Evolutionary conservation across 1,140 invertebrate species (phyloP).

Genomic region (Bombus waltoni): DNA sequence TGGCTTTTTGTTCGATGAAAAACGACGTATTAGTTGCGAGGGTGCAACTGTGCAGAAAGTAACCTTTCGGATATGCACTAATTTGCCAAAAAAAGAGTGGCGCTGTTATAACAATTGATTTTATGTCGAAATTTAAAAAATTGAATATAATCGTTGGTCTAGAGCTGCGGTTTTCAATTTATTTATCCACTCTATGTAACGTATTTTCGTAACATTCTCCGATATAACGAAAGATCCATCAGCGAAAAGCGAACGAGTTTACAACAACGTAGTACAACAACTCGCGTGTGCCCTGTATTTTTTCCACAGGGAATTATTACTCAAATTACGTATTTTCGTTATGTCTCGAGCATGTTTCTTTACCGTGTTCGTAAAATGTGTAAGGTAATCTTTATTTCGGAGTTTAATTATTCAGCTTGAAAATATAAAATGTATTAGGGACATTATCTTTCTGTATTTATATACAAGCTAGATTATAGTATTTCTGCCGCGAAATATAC

Average conservation of each 20-base stretch:
- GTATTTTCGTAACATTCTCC: not conserved
- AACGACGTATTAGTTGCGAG: constrained; percentile 12
- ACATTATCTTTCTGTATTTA: not conserved
- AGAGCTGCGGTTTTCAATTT: not conserved
- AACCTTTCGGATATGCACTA: not conserved
- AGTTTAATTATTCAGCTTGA: too few species aligned
- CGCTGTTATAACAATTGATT: not conserved
- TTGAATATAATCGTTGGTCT: not conserved
- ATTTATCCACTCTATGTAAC: not conserved
- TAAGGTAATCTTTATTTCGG: not conserved
- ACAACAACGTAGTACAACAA: not conserved
- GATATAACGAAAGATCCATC: not conserved
- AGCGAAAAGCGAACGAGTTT: too few species aligned
- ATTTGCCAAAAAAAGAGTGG: not conserved
- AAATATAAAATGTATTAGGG: not conserved
- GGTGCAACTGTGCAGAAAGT: not conserved
- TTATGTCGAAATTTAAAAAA: not conserved
- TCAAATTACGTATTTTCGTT: not conserved
- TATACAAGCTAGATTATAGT: not conserved
- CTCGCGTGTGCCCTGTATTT: not conserved
- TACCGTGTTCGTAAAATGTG: not conserved
- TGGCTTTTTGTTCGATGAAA: constrained; percentile 17
- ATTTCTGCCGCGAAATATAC: not conserved
- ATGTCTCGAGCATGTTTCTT: too few species aligned
- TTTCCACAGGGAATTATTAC: not conserved